A percentile compares a stretch with the other conserved stretches of the same genome.
Conservation (phyloP, 2,113 vertebrate species). For the Zosterops japonicus region DNA sequence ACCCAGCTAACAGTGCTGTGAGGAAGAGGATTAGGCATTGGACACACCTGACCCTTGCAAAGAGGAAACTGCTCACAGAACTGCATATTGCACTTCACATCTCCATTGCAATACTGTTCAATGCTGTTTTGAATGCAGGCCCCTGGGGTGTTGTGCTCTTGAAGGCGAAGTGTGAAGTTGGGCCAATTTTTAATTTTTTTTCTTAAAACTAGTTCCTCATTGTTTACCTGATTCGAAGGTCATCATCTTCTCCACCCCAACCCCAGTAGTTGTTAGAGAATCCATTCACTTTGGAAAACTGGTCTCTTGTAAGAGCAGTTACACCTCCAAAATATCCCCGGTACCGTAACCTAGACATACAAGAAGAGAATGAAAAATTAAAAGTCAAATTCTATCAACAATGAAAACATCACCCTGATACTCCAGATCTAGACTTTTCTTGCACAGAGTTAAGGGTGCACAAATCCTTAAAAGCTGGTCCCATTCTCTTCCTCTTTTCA, state of each 20-base stretch:
- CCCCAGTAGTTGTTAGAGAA: constrained; percentile 99
- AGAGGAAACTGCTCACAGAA: background rate
- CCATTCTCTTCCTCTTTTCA: background rate
- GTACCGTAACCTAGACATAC: constrained; percentile 83
- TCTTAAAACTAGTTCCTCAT: background rate
- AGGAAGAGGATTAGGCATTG: background rate
- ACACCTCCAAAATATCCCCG: constrained; percentile 95
- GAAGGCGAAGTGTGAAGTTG: background rate
- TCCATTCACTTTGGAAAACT: constrained; percentile 91
- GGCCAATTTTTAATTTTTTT: background rate
- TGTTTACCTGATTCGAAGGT: constrained; percentile 89
- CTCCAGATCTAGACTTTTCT: background rate
- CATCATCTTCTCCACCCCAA: constrained; percentile 98
- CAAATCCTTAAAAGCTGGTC: background rate
- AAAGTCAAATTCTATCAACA: background rate
- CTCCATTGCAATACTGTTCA: background rate
- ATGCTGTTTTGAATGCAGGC: background rate
- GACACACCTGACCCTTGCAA: background rate
- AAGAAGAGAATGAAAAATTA: background rate
- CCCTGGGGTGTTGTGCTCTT: background rate
- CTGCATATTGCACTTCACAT: background rate
- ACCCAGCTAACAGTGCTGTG: background rate
- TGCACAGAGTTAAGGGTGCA: background rate
- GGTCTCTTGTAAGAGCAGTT: constrained; percentile 88
- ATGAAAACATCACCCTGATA: background rate